Conservation (phyloP, 2,797 vertebrate species). For the Bovichtus variegatus region DNA sequence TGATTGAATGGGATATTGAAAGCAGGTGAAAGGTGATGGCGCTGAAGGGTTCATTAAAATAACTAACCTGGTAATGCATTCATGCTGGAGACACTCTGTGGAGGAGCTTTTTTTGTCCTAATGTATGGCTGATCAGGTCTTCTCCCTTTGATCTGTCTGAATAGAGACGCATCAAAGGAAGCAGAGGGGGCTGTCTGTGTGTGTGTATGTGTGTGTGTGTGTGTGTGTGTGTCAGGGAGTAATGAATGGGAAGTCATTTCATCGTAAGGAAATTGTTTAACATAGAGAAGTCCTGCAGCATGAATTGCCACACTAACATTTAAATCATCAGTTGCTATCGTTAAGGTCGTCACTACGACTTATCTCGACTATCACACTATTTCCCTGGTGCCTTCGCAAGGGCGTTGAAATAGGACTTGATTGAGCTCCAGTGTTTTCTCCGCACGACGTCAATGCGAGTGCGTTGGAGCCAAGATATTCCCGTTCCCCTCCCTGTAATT, state of each 20-base stretch:
- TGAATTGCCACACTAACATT: slow-evolving; percentile 62
- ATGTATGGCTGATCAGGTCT: slow-evolving; percentile 67
- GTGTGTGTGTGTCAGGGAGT: slow-evolving; percentile 8
- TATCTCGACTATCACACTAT: slow-evolving; percentile 52
- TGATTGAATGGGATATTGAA: slow-evolving; percentile 41
- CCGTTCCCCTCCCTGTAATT: slow-evolving; percentile 37
- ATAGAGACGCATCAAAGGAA: slow-evolving; percentile 75
- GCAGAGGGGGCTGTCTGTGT: slow-evolving; percentile 28
- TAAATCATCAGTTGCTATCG: slow-evolving; percentile 63
- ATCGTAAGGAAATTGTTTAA: slow-evolving; percentile 66
- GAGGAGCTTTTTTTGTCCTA: slow-evolving; percentile 66
- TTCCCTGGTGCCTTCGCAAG: slow-evolving; percentile 25
- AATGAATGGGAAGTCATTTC: slow-evolving; percentile 66
- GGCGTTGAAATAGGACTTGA: slow-evolving; percentile 32
- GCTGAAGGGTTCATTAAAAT: slow-evolving; percentile 72
- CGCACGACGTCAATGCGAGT: slow-evolving; percentile 7
- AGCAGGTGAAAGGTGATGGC: slow-evolving; percentile 65
- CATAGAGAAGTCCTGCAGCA: slow-evolving; percentile 42
- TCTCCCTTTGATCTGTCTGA: slow-evolving; percentile 78
- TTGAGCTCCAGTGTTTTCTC: slow-evolving; percentile 50
- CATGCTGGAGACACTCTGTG: slow-evolving; percentile 42
- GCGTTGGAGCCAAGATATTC: slow-evolving; percentile 23
- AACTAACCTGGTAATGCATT: slow-evolving; percentile 58
- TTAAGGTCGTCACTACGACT: slow-evolving; percentile 50
- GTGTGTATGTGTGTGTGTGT: slow-evolving; percentile 16